These are phyloP conservation scores for Drosophila meridionalis DNA, from an alignment of 2,888 invertebrate species.

Conservation along the genomic window DNA sequence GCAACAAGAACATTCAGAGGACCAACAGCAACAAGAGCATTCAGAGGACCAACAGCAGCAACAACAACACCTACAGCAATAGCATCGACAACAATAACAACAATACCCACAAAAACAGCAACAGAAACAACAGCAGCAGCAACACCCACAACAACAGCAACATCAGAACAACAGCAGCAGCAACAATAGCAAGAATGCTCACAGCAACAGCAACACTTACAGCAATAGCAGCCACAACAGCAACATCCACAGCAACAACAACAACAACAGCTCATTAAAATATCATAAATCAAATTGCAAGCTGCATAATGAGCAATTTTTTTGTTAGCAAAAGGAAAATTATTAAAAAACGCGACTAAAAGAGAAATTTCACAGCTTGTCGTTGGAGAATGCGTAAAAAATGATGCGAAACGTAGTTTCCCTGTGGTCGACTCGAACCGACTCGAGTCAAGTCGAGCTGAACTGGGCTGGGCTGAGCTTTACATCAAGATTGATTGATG, in stretches of 20 bases:
- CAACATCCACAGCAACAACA: not conserved
- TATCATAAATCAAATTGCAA: slow-evolving; percentile 70
- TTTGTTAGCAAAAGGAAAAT: slow-evolving; percentile 21
- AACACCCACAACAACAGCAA: not conserved
- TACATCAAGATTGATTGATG: slow-evolving; percentile 79
- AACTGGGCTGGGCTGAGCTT: slow-evolving; percentile 34
- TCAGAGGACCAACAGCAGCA: not conserved
- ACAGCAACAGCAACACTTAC: not conserved
- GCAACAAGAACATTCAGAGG: not conserved
- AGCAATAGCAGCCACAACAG: not conserved
- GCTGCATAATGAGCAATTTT: slow-evolving; percentile 55
- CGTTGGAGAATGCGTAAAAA: slow-evolving; percentile 39
- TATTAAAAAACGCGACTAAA: slow-evolving; percentile 30
- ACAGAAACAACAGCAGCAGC: not conserved
- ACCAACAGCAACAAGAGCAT: not conserved
- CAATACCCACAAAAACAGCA: not conserved
- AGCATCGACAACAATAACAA: no score
- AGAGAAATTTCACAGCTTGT: slow-evolving; percentile 55
- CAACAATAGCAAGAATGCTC: not conserved
- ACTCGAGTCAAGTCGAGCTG: not conserved
- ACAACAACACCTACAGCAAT: not conserved
- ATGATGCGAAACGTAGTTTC: slow-evolving; percentile 4
- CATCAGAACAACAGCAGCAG: not conserved
- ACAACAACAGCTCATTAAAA: slow-evolving; percentile 72
- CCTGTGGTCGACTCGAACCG: not conserved